Base-by-base conservation (phyloP, 2,113 vertebrate species). In the Anhinga rufa region DNA sequence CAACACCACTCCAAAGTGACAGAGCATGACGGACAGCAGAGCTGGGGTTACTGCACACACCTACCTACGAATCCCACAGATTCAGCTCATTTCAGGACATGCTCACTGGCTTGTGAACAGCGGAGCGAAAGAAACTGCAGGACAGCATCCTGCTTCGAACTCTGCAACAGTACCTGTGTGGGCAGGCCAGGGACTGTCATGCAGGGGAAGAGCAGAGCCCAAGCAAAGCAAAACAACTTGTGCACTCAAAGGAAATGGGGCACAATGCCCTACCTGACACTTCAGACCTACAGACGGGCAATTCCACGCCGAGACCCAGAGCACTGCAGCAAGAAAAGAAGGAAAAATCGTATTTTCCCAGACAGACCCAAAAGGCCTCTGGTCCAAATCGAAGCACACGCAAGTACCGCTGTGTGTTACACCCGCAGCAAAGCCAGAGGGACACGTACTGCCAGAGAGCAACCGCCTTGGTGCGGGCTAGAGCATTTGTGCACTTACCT, bases 11-110 rank as follows among this genome's bases (percentile, higher is more conserved):
- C 26, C 29, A 19, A n/a, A 42, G 28, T 0, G 1, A 19, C 8
- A 18, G 44, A 22, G 36, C 1, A 5, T 0, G 10, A 26, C 1
- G 7, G 58, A 20, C 13, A 70, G 49, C 0, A 0, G 24, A 38
- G 66, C 31, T 12, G n/a, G 38, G 29, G 32, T 10, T 49, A 32
- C 62, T 10, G 31, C 55, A 31, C 52, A 68, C 38, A 44, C 29
- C 49, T 20, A 24, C 68, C 72, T 51, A 16, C 0, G 0, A 55
- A 42, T 8, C 12, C 48, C 52, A 40, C 16, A 6, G 32, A 13
- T 16, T 11, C 70, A 25, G n/a, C 40, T n/a, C 34, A 2, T 32
- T 34, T 22, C 11, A 28, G 80, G 70, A 88, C 2, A 1, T 1
- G 4, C 24, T 52, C 4, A 0, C 13, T 4, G 4, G 54, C 3